Evolutionary conservation across 2,888 invertebrate species (phyloP).

Genomic region (Phorcus lineatus): DNA sequence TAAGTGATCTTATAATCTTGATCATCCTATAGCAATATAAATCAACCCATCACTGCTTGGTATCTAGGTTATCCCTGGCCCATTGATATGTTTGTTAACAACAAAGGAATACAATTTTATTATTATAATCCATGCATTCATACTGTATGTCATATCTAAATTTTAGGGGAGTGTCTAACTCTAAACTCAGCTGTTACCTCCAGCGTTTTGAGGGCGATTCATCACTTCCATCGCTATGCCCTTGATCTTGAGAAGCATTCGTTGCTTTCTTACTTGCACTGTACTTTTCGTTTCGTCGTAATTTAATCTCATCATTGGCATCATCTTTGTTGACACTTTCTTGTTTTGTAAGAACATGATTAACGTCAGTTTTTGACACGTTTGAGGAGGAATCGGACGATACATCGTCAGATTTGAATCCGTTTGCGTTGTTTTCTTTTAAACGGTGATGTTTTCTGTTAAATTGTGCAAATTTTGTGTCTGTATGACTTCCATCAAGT

Average conservation of each 20-base stretch:
- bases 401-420: background rate
- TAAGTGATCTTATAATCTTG: no score
- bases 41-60: no score
- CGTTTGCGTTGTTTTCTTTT: conserved; percentile 32
- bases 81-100: no score
- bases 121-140: no score
- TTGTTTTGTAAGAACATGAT: no score
- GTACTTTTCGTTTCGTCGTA: background rate
- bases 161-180: no score
- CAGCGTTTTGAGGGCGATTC: conserved; percentile 7
- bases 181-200: background rate
- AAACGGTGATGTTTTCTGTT: conserved; percentile 52
- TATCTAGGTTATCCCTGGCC: no score
- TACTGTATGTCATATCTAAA: no score
- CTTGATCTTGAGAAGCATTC: background rate
- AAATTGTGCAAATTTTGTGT: conserved; percentile 76
- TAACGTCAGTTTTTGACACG: no score
- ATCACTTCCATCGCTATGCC: conserved; percentile 1
- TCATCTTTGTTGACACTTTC: background rate
- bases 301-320: background rate
- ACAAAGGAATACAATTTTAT: no score
- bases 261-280: no score
- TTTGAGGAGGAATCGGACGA: background rate
- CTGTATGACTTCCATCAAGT: conserved; percentile 88
- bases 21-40: no score